Evolutionary conservation across 1,140 invertebrate species (phyloP).

Genomic region (Meloidogyne exigua): DNA sequence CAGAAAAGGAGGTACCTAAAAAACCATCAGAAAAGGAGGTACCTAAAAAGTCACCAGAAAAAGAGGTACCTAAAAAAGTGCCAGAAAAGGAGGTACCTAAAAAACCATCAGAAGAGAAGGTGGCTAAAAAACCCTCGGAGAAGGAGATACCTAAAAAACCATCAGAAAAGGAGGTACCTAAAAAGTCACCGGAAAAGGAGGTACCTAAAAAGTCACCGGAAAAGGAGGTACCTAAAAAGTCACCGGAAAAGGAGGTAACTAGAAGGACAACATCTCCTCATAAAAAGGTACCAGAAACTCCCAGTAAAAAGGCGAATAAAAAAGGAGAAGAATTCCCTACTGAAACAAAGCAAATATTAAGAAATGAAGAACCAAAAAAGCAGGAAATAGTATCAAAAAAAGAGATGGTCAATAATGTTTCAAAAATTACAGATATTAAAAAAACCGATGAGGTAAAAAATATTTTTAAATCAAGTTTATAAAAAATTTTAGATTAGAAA

Average conservation of each 20-base stretch:
- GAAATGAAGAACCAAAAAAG: not conserved
- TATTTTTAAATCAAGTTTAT: not conserved
- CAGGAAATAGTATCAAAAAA: not conserved
- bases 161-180: not conserved
- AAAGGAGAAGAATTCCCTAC: not conserved
- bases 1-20: not conserved
- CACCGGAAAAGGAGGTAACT: not conserved
- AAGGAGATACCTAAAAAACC: not conserved
- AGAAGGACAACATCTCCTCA: not conserved
- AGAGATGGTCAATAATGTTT: not conserved
- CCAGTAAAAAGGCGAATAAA: not conserved
- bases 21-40: not conserved
- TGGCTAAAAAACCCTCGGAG: not conserved
- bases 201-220: not conserved
- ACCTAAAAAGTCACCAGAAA: not conserved
- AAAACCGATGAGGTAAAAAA: conserved; percentile 13
- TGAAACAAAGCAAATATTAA: not conserved
- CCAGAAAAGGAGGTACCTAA: not conserved
- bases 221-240: not conserved
- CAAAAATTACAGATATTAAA: not conserved
- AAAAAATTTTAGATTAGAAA: not conserved
- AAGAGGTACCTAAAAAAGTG: not conserved
- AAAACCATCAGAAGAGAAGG: too few relatives aligned
- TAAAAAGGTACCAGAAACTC: not conserved
- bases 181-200: not conserved